Conservation (phyloP, 1,140 invertebrate genomes). For the Marisa cornuarietis region DNA sequence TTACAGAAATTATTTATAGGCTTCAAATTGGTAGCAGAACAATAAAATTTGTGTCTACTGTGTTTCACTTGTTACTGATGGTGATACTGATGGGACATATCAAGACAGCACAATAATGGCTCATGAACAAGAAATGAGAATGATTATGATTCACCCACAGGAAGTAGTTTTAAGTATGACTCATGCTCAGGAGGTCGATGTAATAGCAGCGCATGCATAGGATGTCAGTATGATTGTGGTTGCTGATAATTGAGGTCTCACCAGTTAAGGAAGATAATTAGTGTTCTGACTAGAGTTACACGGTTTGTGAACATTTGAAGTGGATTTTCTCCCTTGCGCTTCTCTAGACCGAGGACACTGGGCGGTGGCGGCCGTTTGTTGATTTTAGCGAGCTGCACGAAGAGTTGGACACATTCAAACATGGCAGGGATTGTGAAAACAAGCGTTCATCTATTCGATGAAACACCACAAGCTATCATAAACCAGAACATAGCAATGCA, state of each 20-base stretch:
- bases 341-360: neutral
- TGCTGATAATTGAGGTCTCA: conserved; percentile 11
- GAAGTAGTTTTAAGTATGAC: too few species aligned
- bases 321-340: conserved; percentile 5
- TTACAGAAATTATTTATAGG: neutral
- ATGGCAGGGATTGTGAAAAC: neutral
- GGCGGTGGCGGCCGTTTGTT: conserved; percentile 2
- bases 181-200: too few species aligned
- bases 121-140: too few species aligned
- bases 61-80: too few species aligned
- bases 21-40: neutral
- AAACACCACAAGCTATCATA: neutral
- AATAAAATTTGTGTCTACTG: too few species aligned
- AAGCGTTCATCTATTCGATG: neutral
- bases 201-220: neutral
- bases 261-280: conserved; percentile 48
- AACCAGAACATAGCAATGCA: neutral
- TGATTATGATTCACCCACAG: too few species aligned
- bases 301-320: conserved; percentile 55
- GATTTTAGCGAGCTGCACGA: neutral
- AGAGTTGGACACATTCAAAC: neutral
- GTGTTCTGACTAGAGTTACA: conserved; percentile 19
- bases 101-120: too few species aligned
- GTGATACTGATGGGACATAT: too few species aligned
- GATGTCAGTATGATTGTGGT: neutral